Evolutionary conservation across 2,113 vertebrate species (phyloP).

Genomic region (Camelus dromedarius): DNA sequence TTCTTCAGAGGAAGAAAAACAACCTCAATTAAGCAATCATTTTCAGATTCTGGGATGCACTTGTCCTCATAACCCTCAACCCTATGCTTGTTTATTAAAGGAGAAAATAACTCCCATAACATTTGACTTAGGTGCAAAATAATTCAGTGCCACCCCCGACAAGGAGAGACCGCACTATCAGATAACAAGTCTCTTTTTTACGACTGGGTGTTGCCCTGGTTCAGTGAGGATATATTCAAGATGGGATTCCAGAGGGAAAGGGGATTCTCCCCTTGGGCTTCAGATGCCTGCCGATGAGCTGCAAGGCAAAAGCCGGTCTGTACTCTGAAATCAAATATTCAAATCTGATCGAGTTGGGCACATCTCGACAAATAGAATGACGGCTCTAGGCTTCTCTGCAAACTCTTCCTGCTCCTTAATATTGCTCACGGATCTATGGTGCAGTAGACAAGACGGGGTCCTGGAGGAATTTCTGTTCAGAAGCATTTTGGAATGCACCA

Average conservation of each 20-base stretch:
- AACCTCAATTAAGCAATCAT: constrained; percentile 57
- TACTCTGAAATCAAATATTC: background rate
- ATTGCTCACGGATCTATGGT: background rate
- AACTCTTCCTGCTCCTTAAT: background rate
- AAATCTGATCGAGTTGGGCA: constrained; percentile 2
- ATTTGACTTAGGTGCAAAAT: constrained; percentile 70
- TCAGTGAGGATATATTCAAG: constrained; percentile 44
- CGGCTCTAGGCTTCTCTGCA: background rate
- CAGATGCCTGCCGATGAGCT: background rate
- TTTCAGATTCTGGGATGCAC: constrained; percentile 47
- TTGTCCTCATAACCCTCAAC: constrained; percentile 59
- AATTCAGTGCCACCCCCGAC: constrained; percentile 44
- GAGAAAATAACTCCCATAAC: constrained; percentile 64
- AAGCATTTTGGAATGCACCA: background rate
- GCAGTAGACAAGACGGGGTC: background rate
- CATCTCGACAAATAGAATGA: background rate
- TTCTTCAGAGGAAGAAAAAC: constrained; percentile 71
- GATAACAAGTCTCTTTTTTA: constrained; percentile 52
- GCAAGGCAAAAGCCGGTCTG: constrained; percentile 45
- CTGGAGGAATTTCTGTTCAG: constrained; percentile 49
- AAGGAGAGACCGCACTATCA: background rate
- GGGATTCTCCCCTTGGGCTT: background rate
- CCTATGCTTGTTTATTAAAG: constrained; percentile 60
- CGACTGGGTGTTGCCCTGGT: background rate
- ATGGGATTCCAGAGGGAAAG: constrained; percentile 32